Evolutionary conservation across 2,113 vertebrate genomes (phyloP).

Genomic region (Odocoileus hemionus): DNA sequence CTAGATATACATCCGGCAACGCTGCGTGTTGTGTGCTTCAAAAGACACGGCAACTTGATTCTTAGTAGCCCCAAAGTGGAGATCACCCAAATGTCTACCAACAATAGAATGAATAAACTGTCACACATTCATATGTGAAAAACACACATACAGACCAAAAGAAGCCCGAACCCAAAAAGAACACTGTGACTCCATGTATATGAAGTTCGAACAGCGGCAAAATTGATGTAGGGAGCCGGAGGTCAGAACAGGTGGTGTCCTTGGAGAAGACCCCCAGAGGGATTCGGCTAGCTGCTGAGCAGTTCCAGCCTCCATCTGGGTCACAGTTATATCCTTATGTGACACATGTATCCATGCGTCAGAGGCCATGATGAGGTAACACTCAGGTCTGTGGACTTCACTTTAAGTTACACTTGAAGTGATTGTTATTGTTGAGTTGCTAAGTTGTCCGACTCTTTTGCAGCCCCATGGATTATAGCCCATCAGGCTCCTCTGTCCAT

Average conservation of each 20-base stretch:
- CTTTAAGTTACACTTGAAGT: background rate
- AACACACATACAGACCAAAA: background rate
- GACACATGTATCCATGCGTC: background rate
- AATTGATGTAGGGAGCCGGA: background rate
- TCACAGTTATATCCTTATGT: background rate
- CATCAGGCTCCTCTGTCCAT: background rate
- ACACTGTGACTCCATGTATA: rapidly evolving
- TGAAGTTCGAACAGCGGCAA: background rate
- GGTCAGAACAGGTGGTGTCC: background rate
- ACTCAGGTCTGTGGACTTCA: background rate
- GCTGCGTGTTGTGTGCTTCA: background rate
- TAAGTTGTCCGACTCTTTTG: background rate
- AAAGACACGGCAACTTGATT: background rate
- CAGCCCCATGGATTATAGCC: background rate
- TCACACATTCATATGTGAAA: background rate
- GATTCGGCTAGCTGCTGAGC: background rate
- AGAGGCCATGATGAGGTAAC: background rate
- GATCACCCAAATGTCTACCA: background rate
- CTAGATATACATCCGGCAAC: background rate
- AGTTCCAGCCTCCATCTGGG: background rate
- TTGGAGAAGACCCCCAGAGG: background rate
- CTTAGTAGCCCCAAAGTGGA: background rate
- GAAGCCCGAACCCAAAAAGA: background rate
- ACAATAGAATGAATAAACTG: background rate
- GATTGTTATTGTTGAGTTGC: background rate